Evolutionary conservation across 2,888 invertebrate species (phyloP).

Genomic region (Parthenolecanium corni): DNA sequence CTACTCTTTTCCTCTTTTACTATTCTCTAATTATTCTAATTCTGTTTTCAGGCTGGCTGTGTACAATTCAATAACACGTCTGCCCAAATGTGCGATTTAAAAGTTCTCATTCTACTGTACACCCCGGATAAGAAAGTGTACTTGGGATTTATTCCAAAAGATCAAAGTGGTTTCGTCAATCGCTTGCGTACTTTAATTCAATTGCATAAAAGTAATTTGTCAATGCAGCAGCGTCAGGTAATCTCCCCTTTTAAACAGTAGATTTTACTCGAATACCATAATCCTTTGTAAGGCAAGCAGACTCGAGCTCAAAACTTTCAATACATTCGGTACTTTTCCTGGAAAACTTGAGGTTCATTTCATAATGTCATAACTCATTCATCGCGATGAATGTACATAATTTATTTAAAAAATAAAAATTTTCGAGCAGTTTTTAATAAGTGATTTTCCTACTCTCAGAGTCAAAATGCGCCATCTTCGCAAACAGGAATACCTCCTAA

Average conservation of each 20-base stretch:
- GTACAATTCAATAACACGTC: constrained; percentile 70
- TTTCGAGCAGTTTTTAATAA: no score
- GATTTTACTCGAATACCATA: no score
- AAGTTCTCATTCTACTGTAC: constrained; percentile 73
- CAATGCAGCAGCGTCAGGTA: constrained; percentile 39
- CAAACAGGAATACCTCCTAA: not conserved
- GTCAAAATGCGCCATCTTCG: constrained; percentile 5
- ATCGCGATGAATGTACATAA: no score
- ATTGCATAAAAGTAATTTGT: constrained; percentile 54
- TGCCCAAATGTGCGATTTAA: constrained; percentile 58
- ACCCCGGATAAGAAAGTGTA: constrained; percentile 73
- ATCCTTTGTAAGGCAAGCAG: no score
- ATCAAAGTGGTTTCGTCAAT: constrained; percentile 74
- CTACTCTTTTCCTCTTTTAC: no score
- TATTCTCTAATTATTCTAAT: constrained; percentile 20
- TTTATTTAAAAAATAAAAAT: no score
- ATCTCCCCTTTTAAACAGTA: no score
- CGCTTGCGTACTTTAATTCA: constrained; percentile 64
- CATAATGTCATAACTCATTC: no score
- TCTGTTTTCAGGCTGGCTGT: constrained; percentile 66
- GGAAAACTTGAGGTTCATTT: no score
- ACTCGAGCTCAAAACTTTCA: no score
- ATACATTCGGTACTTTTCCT: no score
- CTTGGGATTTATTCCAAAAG: constrained; percentile 79
- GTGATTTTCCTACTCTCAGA: no score